phyloP scores from a whole-genome alignment of 2,797 vertebrate species.

The Tachyglossus aculeatus region DNA sequence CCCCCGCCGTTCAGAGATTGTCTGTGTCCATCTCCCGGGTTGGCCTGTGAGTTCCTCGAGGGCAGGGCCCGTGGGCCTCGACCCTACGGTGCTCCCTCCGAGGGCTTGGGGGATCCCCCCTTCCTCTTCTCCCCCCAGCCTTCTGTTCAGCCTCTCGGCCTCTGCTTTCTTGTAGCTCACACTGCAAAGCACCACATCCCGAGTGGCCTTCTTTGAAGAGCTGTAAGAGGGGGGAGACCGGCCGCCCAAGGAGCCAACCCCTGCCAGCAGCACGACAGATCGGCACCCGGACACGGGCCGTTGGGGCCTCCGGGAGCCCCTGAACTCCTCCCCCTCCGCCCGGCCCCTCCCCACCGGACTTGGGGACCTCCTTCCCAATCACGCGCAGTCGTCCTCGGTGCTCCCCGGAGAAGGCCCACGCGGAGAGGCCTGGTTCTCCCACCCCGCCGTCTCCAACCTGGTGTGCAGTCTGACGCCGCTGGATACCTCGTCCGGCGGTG shows the following conservation, averaged over 20 bases:
- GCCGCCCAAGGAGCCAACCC: background rate
- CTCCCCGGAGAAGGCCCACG: too few species aligned
- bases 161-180: slow-evolving; percentile 87
- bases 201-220: slow-evolving; percentile 96
- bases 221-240: slow-evolving; percentile 76
- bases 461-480: too few species aligned
- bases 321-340: background rate
- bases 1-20: too few species aligned
- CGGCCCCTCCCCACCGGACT: background rate
- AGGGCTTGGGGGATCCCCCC: background rate
- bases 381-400: too few species aligned
- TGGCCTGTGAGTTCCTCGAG: too few species aligned
- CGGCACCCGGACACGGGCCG: background rate
- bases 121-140: background rate
- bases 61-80: too few species aligned
- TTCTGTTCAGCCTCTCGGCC: slow-evolving; percentile 19
- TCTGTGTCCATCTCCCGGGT: too few species aligned
- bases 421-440: too few species aligned
- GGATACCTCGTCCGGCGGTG: background rate
- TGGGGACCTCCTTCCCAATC: too few species aligned
- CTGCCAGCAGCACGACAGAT: background rate
- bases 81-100: too few species aligned
- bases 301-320: background rate
- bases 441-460: too few species aligned
- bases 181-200: slow-evolving; percentile 93